Percentiles rank a stretch among this genome's conserved stretches.
Conservation (phyloP, 2,797 vertebrate genomes). For the Falco rusticolus region DNA sequence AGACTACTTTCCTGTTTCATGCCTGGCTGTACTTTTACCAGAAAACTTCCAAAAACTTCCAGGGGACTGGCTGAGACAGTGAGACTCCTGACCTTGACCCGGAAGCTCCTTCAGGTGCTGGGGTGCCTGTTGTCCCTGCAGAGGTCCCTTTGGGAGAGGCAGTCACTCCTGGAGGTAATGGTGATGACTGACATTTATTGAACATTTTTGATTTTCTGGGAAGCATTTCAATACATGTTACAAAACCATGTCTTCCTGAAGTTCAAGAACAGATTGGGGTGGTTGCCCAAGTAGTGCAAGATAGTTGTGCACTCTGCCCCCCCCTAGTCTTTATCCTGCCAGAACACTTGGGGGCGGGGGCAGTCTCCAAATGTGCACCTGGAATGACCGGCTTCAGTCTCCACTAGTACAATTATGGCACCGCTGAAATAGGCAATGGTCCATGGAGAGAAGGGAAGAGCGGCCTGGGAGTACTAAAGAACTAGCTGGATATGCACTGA, state of each 20-base stretch:
- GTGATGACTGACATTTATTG: neutral
- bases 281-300: neutral
- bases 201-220: neutral
- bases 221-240: neutral
- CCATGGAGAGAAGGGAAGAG: neutral
- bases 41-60: neutral
- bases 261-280: neutral
- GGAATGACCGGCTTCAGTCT: neutral
- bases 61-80: neutral
- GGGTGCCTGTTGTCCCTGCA: neutral
- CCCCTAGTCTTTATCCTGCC: neutral
- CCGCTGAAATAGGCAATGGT: neutral
- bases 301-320: neutral
- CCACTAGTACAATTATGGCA: neutral
- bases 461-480: neutral
- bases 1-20: neutral
- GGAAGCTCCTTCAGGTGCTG: neutral
- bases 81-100: neutral
- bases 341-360: neutral
- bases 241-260: neutral
- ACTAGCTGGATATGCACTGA: neutral
- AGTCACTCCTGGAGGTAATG: neutral
- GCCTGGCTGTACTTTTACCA: neutral
- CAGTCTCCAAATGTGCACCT: neutral
- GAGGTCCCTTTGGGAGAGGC: neutral